phyloP scores from a whole-genome alignment of 2,888 invertebrate genomes.

The Brachycybe producta region DNA sequence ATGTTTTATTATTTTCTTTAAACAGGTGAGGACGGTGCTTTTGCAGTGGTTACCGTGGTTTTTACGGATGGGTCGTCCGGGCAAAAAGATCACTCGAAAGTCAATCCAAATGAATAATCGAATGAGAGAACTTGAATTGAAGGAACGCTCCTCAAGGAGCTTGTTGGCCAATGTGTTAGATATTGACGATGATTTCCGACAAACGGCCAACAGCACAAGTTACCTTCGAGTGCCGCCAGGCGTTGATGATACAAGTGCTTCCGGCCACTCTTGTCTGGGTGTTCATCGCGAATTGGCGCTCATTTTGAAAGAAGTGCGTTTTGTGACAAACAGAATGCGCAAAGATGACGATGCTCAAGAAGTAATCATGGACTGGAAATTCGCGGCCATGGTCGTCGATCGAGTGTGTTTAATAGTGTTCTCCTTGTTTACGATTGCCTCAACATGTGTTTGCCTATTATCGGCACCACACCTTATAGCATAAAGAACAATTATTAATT shows the following conservation, averaged over 20 bases:
- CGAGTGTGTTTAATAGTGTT: conserved; percentile 99
- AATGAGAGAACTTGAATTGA: conserved; percentile 71
- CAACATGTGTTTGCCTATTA: conserved; percentile 91
- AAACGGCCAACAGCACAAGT: conserved; percentile 43
- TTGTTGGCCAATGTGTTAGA: conserved; percentile 91
- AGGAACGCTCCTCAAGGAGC: conserved; percentile 86
- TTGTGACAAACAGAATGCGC: conserved; percentile 85
- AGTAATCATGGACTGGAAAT: conserved; percentile 97
- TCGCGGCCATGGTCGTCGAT: conserved; percentile 99
- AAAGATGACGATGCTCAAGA: conserved; percentile 89
- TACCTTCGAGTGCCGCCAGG: conserved; percentile 40
- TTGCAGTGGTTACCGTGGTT: conserved; percentile 96
- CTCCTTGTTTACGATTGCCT: conserved; percentile 94
- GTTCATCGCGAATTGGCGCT: conserved; percentile 59
- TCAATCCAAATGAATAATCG: conserved; percentile 78
- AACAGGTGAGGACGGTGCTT: conserved; percentile 89
- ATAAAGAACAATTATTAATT: conserved; percentile 14
- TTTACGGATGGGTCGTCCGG: conserved; percentile 90
- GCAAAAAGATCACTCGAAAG: conserved; percentile 83
- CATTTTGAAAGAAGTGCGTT: conserved; percentile 86
- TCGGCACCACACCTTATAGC: conserved; percentile 65
- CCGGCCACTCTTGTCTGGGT: conserved; percentile 22
- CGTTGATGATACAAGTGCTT: conserved; percentile 22
- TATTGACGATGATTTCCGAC: conserved; percentile 87
- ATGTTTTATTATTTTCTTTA: no score